These are phyloP conservation scores for Chaitophorus viminalis DNA, from an alignment of 2,888 invertebrate species.

Conservation along the genomic window DNA sequence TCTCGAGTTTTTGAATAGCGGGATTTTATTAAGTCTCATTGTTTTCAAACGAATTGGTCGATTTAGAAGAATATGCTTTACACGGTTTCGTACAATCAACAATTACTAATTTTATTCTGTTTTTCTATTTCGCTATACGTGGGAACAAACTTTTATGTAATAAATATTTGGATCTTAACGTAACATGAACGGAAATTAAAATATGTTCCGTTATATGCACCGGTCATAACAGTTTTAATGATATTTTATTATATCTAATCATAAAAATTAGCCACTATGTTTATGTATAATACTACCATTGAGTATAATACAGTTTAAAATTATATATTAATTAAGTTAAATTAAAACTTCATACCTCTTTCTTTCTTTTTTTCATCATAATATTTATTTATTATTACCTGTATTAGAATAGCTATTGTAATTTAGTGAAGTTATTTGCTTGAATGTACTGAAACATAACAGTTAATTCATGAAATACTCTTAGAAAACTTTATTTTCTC, in stretches of 20 bases:
- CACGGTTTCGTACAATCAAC: conserved; percentile 6
- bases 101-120: neutral
- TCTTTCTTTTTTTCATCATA: neutral
- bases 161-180: neutral
- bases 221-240: conserved; percentile 25
- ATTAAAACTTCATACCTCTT: neutral
- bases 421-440: neutral
- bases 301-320: neutral
- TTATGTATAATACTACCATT: neutral
- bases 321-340: neutral
- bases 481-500: neutral
- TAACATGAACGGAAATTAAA: conserved; percentile 26
- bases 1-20: neutral
- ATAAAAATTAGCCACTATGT: neutral
- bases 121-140: neutral
- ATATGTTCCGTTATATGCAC: conserved; percentile 47
- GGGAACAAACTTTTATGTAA: neutral
- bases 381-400: neutral
- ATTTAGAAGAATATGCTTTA: neutral
- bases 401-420: neutral
- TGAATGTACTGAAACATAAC: neutral
- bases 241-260: neutral
- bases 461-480: neutral
- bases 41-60: neutral
- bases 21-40: neutral